Conservation (phyloP, 2,113 vertebrate genomes). For the Xenus cinereus region DNA sequence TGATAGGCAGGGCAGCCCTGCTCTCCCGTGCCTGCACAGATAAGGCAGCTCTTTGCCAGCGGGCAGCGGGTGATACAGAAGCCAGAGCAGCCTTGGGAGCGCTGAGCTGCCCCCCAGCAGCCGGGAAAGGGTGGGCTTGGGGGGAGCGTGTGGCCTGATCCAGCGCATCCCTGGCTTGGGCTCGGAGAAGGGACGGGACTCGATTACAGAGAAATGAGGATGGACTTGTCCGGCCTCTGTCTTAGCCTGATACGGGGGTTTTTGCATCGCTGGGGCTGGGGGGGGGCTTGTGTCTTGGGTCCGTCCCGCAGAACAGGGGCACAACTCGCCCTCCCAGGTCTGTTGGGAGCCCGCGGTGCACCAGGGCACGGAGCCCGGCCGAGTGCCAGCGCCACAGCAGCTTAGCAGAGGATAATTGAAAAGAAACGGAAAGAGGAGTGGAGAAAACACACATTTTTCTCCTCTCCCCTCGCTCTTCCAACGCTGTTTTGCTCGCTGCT, state of each 20-base stretch:
- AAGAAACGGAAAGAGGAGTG: not conserved
- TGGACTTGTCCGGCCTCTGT: not conserved
- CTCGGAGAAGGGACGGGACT: not conserved
- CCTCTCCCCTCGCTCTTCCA: not conserved
- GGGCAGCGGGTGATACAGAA: not conserved
- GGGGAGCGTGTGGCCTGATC: not conserved
- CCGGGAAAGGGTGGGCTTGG: not conserved
- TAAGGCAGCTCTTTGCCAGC: slow-evolving; percentile 19
- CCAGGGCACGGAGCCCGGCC: not conserved
- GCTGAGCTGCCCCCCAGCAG: not conserved
- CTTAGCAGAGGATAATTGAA: not conserved
- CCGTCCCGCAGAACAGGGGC: rapidly evolving
- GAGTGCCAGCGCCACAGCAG: rapidly evolving
- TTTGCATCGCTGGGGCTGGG: rapidly evolving
- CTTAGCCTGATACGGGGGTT: rapidly evolving
- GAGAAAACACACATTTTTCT: rapidly evolving
- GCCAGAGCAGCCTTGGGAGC: not conserved
- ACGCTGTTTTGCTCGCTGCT: not conserved
- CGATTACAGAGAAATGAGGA: not conserved
- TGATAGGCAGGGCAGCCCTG: slow-evolving; percentile 16
- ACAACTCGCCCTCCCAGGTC: rapidly evolving
- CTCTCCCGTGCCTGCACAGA: not conserved
- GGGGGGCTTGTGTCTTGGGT: not conserved
- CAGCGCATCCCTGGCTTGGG: not conserved
- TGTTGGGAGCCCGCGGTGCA: rapidly evolving